phyloP scores from a whole-genome alignment of 1,140 invertebrate species.

The Telenomus remus region DNA sequence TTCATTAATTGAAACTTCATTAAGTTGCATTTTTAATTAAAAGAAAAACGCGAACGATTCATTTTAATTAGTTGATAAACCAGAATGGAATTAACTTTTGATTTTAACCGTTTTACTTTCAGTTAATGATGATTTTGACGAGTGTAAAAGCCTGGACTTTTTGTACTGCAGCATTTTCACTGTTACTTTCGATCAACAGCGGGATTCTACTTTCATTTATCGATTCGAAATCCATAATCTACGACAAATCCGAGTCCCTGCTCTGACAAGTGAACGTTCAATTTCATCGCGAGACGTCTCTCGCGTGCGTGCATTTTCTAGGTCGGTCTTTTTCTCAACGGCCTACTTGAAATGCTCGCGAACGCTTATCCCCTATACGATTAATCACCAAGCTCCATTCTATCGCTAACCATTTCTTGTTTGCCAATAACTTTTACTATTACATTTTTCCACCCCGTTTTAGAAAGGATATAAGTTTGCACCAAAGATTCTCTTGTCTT shows the following conservation, averaged over 20 bases:
- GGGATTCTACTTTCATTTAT: slow-evolving; percentile 49
- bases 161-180: slow-evolving; percentile 38
- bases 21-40: no score
- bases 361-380: slow-evolving; percentile 4
- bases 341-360: slow-evolving; percentile 32
- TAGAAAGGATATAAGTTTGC: not conserved
- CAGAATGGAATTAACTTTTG: no score
- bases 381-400: slow-evolving; percentile 7
- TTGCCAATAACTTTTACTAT: not conserved
- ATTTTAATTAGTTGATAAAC: no score
- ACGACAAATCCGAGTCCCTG: slow-evolving; percentile 47
- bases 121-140: slow-evolving; percentile 11
- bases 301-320: slow-evolving; percentile 35
- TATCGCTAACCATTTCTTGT: slow-evolving; percentile 11
- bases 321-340: slow-evolving; percentile 30
- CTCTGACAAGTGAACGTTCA: slow-evolving; percentile 26
- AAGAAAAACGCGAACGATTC: no score
- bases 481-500: not conserved
- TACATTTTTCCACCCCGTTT: slow-evolving; percentile 1
- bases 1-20: no score
- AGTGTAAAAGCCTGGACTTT: slow-evolving; percentile 19
- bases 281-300: slow-evolving; percentile 39
- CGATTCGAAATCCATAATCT: slow-evolving; percentile 53
- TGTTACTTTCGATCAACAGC: slow-evolving; percentile 38
- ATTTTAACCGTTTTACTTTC: no score